Evolutionary conservation across 2,797 vertebrate genomes (phyloP).

Genomic region (Brotula barbata): DNA sequence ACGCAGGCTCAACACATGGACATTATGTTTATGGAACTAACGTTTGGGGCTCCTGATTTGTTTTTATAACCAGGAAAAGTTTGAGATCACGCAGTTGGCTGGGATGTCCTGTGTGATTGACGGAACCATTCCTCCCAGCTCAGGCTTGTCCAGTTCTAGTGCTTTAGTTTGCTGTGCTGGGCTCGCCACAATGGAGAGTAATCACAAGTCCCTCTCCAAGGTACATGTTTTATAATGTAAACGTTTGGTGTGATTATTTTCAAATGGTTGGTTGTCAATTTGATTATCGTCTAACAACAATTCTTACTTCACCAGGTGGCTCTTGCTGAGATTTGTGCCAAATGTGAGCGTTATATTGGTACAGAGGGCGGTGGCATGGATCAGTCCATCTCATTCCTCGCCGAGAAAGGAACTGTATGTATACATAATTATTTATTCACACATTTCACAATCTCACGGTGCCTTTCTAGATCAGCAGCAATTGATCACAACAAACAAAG

Average conservation of each 20-base stretch:
- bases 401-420: slow-evolving; percentile 91
- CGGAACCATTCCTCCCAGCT: slow-evolving; percentile 92
- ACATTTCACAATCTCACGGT: too few relatives aligned
- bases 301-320: slow-evolving; percentile 80
- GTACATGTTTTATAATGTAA: slow-evolving; percentile 69
- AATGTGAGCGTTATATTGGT: slow-evolving; percentile 91
- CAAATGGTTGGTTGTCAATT: neutral
- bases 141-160: slow-evolving; percentile 96
- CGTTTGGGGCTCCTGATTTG: slow-evolving; percentile 5
- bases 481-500: too few relatives aligned
- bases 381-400: slow-evolving; percentile 97
- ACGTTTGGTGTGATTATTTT: neutral
- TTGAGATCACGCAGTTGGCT: slow-evolving; percentile 77
- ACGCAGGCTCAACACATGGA: too few relatives aligned
- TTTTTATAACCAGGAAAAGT: slow-evolving; percentile 83
- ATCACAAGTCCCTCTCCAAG: slow-evolving; percentile 90
- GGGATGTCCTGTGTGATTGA: slow-evolving; percentile 94
- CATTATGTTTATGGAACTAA: neutral
- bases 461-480: too few relatives aligned
- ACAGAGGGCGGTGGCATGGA: slow-evolving; percentile 99
- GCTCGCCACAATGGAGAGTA: slow-evolving; percentile 86
- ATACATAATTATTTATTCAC: too few relatives aligned
- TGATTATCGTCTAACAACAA: neutral
- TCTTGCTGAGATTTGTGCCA: slow-evolving; percentile 92
- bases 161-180: slow-evolving; percentile 95